Evolutionary conservation across 2,888 invertebrate species (phyloP).

Genomic region (Watsonalla cultraria): DNA sequence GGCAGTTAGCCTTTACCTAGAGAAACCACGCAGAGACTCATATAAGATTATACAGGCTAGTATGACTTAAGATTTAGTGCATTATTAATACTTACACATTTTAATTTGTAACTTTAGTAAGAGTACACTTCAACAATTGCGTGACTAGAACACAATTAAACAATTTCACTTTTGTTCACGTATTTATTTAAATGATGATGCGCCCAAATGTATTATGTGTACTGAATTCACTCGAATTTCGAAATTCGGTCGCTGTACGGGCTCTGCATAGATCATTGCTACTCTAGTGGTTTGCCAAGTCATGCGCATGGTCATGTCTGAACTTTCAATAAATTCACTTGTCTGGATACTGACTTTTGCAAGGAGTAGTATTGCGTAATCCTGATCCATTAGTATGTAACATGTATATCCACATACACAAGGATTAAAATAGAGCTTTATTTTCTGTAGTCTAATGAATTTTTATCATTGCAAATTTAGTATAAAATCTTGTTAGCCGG

Average conservation of each 20-base stretch:
- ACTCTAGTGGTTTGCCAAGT: slow-evolving; percentile 29
- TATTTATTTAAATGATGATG: slow-evolving; percentile 50
- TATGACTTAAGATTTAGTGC: too few relatives aligned
- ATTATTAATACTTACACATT: not conserved
- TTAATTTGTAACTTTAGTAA: not conserved
- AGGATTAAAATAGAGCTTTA: too few relatives aligned
- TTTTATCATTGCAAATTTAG: too few relatives aligned
- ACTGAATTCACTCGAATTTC: slow-evolving; percentile 35
- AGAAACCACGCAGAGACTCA: too few relatives aligned
- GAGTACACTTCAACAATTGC: slow-evolving; percentile 4
- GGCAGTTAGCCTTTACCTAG: too few relatives aligned
- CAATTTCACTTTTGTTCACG: slow-evolving; percentile 50
- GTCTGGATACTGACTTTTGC: slow-evolving; percentile 5
- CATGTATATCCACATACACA: slow-evolving; percentile 2
- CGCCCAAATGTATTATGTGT: slow-evolving; percentile 24
- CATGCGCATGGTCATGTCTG: slow-evolving; percentile 21
- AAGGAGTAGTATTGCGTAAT: slow-evolving; percentile 14
- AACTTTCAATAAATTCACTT: slow-evolving; percentile 20
- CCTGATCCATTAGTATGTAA: slow-evolving; percentile 12
- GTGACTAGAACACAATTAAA: slow-evolving; percentile 13
- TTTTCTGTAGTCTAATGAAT: too few relatives aligned
- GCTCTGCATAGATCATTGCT: slow-evolving; percentile 34
- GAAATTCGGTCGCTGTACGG: slow-evolving; percentile 47
- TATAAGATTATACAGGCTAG: too few relatives aligned
- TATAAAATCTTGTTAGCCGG: too few relatives aligned